Percentiles rank a stretch among this genome's conserved stretches.
These are phyloP conservation scores for Microctonus hyperodae DNA, from an alignment of 2,888 invertebrate genomes.

Conservation along the genomic window DNA sequence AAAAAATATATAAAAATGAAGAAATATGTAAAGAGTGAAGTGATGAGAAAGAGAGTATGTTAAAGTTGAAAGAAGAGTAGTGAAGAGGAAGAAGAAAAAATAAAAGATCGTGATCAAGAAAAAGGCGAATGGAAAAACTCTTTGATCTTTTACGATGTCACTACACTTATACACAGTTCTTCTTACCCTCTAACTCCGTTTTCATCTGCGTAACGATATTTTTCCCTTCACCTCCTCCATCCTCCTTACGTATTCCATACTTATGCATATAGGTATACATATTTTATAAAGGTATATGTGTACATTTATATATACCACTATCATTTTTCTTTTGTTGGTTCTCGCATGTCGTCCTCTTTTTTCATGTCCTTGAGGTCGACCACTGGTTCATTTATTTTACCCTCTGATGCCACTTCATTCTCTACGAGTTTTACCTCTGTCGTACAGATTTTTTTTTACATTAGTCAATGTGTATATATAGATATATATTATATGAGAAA, in stretches of 20 bases:
- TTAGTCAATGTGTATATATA: background rate
- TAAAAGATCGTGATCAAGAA: background rate
- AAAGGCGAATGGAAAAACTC: background rate
- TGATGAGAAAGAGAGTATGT: background rate
- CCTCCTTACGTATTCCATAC: background rate
- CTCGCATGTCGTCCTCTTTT: background rate
- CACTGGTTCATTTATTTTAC: background rate
- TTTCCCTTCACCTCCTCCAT: conserved; percentile 8
- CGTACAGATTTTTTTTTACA: background rate
- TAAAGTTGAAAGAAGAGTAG: background rate
- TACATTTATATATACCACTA: background rate
- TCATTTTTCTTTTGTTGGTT: background rate
- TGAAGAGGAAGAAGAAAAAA: background rate
- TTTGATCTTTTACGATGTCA: conserved; percentile 10
- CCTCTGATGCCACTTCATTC: background rate
- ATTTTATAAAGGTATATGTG: no score
- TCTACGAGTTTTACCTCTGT: conserved; percentile 2
- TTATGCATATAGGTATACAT: background rate
- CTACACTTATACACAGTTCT: background rate
- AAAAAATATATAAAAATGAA: background rate
- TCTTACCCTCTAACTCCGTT: conserved; percentile 14
- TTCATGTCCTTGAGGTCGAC: background rate
- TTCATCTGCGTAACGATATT: conserved; percentile 5
- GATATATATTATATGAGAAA: background rate
- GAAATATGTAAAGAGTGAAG: background rate